Conservation (phyloP, 2,797 vertebrate species). For the Kryptopterus vitreolus region DNA sequence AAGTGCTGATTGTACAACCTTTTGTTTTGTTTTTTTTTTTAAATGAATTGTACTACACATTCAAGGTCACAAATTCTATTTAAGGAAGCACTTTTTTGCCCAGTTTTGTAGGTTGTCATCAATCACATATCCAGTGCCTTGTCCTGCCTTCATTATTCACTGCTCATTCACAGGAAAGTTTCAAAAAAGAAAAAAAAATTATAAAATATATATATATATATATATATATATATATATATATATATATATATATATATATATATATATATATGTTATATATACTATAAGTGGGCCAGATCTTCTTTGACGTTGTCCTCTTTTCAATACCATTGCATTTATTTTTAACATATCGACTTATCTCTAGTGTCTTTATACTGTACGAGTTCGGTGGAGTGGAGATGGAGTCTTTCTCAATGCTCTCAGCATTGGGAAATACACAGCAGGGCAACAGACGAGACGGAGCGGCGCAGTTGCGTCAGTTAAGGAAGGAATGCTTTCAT, state of each 20-base stretch:
- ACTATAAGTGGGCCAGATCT: conserved; percentile 66
- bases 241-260: no score
- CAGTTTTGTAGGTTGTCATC: conserved; percentile 26
- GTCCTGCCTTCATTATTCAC: conserved; percentile 33
- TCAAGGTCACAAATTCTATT: conserved; percentile 41
- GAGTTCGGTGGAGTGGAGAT: neutral
- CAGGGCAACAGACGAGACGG: neutral
- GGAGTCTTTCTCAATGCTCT: neutral
- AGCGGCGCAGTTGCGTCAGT: neutral
- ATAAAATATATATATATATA: no score
- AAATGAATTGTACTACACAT: neutral
- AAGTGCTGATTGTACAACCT: conserved; percentile 26
- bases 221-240: no score
- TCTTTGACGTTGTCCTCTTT: neutral
- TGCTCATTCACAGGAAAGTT: conserved; percentile 44
- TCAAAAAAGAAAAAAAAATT: conserved; percentile 27
- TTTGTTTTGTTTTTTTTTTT: no score
- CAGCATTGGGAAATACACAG: neutral
- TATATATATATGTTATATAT: no score
- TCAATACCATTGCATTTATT: neutral
- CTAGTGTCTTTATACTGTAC: neutral
- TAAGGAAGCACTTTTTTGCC: conserved; percentile 32
- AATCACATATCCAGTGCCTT: conserved; percentile 43
- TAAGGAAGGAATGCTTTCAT: neutral
- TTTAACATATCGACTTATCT: neutral